A percentile compares a stretch with the other conserved stretches of the same genome.
These are phyloP conservation scores for Melanitta fusca DNA, from an alignment of 2,797 vertebrate species.

Conservation along the genomic window DNA sequence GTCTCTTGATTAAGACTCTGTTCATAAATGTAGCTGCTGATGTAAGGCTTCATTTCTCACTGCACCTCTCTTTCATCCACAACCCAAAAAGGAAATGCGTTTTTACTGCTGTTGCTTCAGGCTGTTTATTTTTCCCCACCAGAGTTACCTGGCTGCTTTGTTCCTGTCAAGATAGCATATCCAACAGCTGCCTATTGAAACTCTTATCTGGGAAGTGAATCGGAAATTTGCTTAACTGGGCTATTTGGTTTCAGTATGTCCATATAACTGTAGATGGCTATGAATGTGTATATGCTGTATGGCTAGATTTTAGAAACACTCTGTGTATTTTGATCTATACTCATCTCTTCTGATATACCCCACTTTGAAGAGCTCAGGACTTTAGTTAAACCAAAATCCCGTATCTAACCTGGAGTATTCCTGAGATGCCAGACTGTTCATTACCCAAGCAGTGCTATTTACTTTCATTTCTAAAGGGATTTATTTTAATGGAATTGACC, in stretches of 20 bases:
- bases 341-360: background rate
- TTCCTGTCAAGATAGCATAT: background rate
- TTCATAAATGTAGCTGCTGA: background rate
- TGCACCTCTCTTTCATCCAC: background rate
- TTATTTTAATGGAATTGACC: background rate
- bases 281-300: accelerated
- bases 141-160: background rate
- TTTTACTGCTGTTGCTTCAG: background rate
- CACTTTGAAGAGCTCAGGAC: background rate
- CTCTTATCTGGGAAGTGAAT: background rate
- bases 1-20: background rate
- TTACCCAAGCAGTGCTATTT: background rate
- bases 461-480: background rate
- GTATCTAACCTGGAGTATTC: background rate
- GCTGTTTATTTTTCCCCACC: background rate
- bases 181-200: background rate
- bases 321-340: background rate
- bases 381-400: background rate
- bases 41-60: background rate
- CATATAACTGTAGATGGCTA: background rate
- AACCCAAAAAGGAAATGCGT: background rate
- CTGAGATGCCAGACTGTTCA: background rate
- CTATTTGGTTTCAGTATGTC: background rate
- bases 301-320: background rate
- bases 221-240: background rate